Evolutionary conservation across 2,797 vertebrate genomes (phyloP), one percentile per base, ranked within the genome.

Genomic region (Falco cherrug): DNA sequence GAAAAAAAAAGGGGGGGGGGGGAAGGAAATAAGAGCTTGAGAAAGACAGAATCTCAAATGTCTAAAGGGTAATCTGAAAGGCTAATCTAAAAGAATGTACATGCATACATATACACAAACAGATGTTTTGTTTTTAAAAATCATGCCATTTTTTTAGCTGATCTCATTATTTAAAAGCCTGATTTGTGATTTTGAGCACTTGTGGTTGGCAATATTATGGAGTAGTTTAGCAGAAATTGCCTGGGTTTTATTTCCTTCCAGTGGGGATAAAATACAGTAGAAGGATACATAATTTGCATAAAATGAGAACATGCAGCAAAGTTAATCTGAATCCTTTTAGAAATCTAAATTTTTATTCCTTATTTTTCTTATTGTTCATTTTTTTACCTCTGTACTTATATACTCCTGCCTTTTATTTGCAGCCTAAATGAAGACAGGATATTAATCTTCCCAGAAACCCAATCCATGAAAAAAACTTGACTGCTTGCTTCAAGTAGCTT

Each of bases 341-440:
- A 79, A 89, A 84, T 10, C 8, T 56, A 45, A 11, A 4, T 5
- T 45, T 83, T 79, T 51, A 74, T n/a, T 2, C 3, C 10, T 57
- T 89, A 15, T 75, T 87, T 88, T 68, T n/a, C 11, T 41, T 79
- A 73, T 70, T 83, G 67, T 83, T 80, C 9, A 45, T 61, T 90
- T 39, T 61, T 61, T 93, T 90, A 73, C 29, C 6, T 54, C n/a
- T 79, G 13, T 64, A 84, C 59, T 89, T 73, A 91, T 35, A 59
- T 28, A 63, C 41, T 82, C 25, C 70, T 87, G 35, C 22, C 31
- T 93, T 85, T 94, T 65, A 84, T 87, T 93, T 90, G 73, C 67
- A 90, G 64, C 25, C 63, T 65, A 89, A 89, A 82, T 53, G 41
- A 81, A 95, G 31, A 13, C 33, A 88, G 28, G 67, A 61, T 86